A percentile compares a stretch with the other conserved stretches of the same genome.
Evolutionary conservation across 2,113 vertebrate species (phyloP).

Genomic region (Triplophysa siluroides): DNA sequence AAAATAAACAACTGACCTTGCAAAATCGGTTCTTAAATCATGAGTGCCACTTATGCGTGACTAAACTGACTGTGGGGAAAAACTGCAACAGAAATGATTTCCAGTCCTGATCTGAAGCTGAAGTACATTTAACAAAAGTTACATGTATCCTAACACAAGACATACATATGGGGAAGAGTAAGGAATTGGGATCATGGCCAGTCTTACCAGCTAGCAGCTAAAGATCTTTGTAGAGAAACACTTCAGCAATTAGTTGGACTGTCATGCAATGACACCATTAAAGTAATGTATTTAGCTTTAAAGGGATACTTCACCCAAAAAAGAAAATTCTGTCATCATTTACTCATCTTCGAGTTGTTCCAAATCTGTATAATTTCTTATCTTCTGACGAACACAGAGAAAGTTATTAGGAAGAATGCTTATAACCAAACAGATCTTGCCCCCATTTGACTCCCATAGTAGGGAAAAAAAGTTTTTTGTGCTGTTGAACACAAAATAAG

Average conservation of each 20-base stretch:
- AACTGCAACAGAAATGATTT: not conserved
- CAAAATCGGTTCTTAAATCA: not conserved
- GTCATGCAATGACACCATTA: not conserved
- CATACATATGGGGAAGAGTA: not conserved
- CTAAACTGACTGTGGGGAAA: not conserved
- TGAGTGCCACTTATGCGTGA: constrained; percentile 5
- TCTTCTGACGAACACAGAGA: no score
- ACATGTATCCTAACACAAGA: not conserved
- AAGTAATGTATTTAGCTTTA: constrained; percentile 5
- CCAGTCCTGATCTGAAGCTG: not conserved
- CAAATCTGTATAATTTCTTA: no score
- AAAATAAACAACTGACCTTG: constrained; percentile 36
- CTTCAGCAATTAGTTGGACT: constrained; percentile 12
- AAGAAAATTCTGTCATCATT: no score
- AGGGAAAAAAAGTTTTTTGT: no score
- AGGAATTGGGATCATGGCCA: constrained; percentile 1
- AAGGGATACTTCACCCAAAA: not conserved
- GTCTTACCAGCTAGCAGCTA: constrained; percentile 5
- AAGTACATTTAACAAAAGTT: not conserved
- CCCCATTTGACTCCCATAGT: no score
- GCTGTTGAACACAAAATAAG: no score
- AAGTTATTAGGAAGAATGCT: no score
- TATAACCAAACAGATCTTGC: no score
- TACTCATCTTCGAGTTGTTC: no score
- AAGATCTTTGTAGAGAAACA: constrained; percentile 29